Evolutionary conservation across 2,113 vertebrate species (phyloP).

Genomic region (Onychostruthus taczanowskii): DNA sequence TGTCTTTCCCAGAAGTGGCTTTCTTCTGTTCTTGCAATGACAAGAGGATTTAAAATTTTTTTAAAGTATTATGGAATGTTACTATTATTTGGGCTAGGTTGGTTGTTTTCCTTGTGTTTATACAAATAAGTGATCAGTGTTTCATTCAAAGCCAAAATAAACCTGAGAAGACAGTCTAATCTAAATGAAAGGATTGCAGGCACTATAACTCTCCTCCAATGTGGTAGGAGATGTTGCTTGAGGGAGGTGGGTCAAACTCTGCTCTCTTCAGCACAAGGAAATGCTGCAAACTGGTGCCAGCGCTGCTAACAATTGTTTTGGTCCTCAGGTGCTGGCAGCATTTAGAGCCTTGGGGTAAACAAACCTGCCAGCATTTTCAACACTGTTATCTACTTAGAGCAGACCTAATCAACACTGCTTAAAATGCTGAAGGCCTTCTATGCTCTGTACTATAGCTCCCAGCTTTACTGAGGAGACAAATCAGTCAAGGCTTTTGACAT

Average conservation of each 20-base stretch:
- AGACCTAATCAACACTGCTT: background rate
- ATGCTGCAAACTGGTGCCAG: background rate
- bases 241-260: background rate
- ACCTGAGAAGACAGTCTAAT: background rate
- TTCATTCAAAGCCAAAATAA: background rate
- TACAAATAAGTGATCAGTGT: background rate
- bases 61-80: background rate
- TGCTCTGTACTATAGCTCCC: background rate
- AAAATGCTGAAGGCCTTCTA: background rate
- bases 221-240: background rate
- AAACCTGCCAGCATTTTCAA: background rate
- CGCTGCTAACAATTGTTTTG: background rate
- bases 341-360: background rate
- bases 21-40: background rate
- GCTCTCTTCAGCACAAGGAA: background rate
- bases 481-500: background rate
- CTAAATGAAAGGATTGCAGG: background rate
- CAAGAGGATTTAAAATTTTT: background rate
- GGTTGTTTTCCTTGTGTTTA: background rate
- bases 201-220: background rate
- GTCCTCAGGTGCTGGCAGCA: background rate
- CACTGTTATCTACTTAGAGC: background rate
- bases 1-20: background rate
- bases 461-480: background rate
- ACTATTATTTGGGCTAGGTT: background rate